phyloP scores from a whole-genome alignment of 2,113 vertebrate genomes.

The Poeciliopsis occidentalis region DNA sequence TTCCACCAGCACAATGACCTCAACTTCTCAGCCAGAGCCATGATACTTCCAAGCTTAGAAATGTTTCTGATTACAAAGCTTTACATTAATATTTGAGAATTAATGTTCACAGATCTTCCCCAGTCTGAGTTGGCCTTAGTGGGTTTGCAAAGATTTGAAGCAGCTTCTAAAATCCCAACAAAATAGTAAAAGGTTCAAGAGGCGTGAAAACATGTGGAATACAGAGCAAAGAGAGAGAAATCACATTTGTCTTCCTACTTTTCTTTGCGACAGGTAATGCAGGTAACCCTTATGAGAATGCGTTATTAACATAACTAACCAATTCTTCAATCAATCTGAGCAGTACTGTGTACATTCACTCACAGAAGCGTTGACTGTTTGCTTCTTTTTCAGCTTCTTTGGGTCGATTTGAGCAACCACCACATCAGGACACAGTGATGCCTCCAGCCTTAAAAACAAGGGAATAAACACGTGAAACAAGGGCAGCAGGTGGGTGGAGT shows the following conservation, averaged over 20 bases:
- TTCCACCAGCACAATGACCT: too few relatives aligned
- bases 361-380: constrained; percentile 88
- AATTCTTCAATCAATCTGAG: neutral
- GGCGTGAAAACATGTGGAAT: neutral
- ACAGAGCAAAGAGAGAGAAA: neutral
- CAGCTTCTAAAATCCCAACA: neutral
- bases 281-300: neutral
- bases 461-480: neutral
- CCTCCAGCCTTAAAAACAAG: constrained; percentile 85
- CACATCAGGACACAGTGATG: constrained; percentile 92
- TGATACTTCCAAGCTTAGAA: too few relatives aligned
- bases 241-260: too few relatives aligned
- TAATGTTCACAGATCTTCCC: too few relatives aligned
- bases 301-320: neutral
- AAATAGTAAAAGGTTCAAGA: neutral
- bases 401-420: constrained; percentile 96
- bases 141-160: neutral
- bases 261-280: neutral
- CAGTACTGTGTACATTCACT: constrained; percentile 62
- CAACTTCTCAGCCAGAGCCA: too few relatives aligned
- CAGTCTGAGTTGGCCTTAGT: neutral
- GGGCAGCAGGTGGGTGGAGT: neutral
- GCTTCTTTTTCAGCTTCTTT: constrained; percentile 91
- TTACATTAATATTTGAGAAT: too few relatives aligned
- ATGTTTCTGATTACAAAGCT: too few relatives aligned